Evolutionary conservation across 2,797 vertebrate genomes (phyloP).

Genomic region (Coreius guichenoti): DNA sequence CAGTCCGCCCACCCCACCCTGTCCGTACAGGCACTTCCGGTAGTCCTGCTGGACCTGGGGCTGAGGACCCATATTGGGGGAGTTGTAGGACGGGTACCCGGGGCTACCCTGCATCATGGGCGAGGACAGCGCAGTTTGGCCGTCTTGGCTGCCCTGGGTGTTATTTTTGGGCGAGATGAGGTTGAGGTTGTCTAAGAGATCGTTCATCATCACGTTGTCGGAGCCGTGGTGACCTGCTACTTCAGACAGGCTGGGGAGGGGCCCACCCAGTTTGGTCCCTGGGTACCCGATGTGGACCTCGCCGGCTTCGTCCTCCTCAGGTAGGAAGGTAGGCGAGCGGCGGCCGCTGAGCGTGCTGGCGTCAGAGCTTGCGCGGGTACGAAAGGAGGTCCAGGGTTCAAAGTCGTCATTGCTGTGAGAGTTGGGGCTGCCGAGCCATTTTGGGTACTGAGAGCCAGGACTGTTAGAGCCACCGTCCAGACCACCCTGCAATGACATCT

Average conservation of each 20-base stretch:
- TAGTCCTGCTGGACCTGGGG: constrained; percentile 86
- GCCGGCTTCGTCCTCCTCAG: constrained; percentile 88
- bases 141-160: constrained; percentile 74
- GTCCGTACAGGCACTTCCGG: constrained; percentile 87
- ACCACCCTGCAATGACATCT: constrained; percentile 84
- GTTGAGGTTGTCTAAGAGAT: constrained; percentile 93
- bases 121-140: constrained; percentile 82
- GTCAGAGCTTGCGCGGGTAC: constrained; percentile 93
- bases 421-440: constrained; percentile 96
- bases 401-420: constrained; percentile 96
- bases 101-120: constrained; percentile 86
- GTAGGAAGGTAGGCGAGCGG: constrained; percentile 89
- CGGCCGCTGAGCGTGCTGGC: constrained; percentile 93
- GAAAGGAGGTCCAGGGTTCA: constrained; percentile 93
- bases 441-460: constrained; percentile 89
- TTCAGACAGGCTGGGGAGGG: constrained; percentile 94
- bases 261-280: constrained; percentile 85
- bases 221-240: constrained; percentile 74
- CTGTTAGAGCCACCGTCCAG: constrained; percentile 87
- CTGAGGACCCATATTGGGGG: constrained; percentile 78
- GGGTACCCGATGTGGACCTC: constrained; percentile 92
- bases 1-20: constrained; percentile 83
- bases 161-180: constrained; percentile 89
- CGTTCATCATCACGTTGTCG: constrained; percentile 90
- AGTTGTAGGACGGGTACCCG: constrained; percentile 81